phyloP scores from a whole-genome alignment of 2,888 invertebrate species.

The Protodeltote pygarga region DNA sequence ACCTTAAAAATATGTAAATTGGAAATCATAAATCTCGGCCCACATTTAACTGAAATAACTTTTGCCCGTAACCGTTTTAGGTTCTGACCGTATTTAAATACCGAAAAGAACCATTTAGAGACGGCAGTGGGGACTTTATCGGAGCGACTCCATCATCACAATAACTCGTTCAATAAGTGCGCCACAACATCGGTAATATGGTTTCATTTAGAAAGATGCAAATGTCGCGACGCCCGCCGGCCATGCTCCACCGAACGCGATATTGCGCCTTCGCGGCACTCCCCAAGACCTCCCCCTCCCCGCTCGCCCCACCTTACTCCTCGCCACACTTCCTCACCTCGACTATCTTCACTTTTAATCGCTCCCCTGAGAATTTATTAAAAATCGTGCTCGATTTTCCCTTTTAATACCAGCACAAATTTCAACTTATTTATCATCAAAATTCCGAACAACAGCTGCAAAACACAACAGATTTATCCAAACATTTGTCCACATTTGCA shows the following conservation, averaged over 20 bases:
- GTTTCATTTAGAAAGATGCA: constrained; percentile 68
- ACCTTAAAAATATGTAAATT: constrained; percentile 33
- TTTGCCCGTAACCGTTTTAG: constrained; percentile 38
- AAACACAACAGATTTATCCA: constrained; percentile 31
- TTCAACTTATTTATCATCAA: constrained; percentile 16
- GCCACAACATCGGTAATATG: constrained; percentile 68
- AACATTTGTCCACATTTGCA: constrained; percentile 28
- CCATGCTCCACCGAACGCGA: constrained; percentile 69
- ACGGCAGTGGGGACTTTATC: constrained; percentile 34
- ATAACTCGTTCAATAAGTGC: constrained; percentile 67
- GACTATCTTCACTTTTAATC: constrained; percentile 77
- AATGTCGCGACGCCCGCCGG: constrained; percentile 69
- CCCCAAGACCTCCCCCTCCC: constrained; percentile 29
- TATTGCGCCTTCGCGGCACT: constrained; percentile 68
- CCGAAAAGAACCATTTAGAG: constrained; percentile 34
- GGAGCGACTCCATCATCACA: constrained; percentile 51
- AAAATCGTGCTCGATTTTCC: constrained; percentile 67
- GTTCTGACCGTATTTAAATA: constrained; percentile 38
- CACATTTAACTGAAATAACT: constrained; percentile 49
- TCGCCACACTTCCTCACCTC: constrained; percentile 60
- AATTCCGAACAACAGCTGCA: constrained; percentile 8
- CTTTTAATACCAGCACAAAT: constrained; percentile 38
- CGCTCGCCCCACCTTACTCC: constrained; percentile 28
- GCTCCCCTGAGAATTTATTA: constrained; percentile 73
- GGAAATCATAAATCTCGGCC: constrained; percentile 41